phyloP scores from a whole-genome alignment of 2,888 invertebrate species.

The Heliconius sara region DNA sequence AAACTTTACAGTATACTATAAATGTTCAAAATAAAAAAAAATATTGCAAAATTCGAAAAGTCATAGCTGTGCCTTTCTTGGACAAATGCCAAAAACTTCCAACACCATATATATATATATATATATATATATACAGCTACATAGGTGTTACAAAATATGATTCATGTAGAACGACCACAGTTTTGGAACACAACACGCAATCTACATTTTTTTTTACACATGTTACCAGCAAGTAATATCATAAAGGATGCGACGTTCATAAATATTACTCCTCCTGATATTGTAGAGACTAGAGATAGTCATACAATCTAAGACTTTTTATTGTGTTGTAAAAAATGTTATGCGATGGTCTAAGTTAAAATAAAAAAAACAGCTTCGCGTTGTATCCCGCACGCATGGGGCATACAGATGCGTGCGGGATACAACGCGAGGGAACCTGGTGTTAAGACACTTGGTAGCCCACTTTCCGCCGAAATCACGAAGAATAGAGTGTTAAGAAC shows the following conservation, averaged over 20 bases:
- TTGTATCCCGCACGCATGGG: too few species aligned
- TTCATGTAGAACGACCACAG: conserved; percentile 46
- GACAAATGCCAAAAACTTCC: conserved; percentile 41
- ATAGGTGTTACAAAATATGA: conserved; percentile 45
- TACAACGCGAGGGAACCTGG: too few species aligned
- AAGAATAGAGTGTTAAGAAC: too few species aligned
- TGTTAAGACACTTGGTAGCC: too few species aligned
- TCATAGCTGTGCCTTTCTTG: conserved; percentile 35
- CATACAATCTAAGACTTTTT: conserved; percentile 12
- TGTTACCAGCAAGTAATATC: conserved; percentile 42
- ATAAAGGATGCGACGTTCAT: conserved; percentile 20
- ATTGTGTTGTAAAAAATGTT: neutral
- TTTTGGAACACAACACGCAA: conserved; percentile 36
- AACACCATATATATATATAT: conserved; percentile 34
- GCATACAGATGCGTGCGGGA: too few species aligned
- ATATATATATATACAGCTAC: conserved; percentile 5
- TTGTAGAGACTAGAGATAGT: conserved; percentile 22
- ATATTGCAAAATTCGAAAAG: conserved; percentile 24
- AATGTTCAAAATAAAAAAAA: neutral
- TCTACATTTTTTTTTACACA: conserved; percentile 42
- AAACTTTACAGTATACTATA: neutral
- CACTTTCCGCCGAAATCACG: too few species aligned
- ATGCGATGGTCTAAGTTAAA: too few species aligned
- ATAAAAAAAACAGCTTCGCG: too few species aligned
- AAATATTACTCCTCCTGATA: conserved; percentile 25